Conservation (phyloP, 2,797 vertebrate genomes). For the Manis crassicaudata region DNA sequence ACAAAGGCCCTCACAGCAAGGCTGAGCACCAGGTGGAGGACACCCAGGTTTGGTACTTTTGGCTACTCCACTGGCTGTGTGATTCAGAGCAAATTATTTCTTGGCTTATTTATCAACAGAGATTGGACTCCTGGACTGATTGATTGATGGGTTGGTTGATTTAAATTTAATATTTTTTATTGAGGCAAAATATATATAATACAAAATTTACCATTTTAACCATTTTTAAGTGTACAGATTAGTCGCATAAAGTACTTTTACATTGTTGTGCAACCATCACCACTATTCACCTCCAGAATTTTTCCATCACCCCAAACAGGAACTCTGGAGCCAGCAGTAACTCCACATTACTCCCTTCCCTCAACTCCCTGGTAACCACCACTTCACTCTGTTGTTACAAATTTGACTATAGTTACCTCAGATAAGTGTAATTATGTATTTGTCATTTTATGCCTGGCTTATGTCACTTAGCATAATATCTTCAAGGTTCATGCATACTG, state of each 20-base stretch:
- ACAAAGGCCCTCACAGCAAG: background rate
- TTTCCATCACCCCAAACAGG: background rate
- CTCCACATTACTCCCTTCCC: background rate
- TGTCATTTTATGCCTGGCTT: background rate
- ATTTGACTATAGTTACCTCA: background rate
- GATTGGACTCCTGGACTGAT: background rate
- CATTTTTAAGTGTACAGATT: background rate
- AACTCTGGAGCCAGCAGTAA: background rate
- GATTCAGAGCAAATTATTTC: background rate
- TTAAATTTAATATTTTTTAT: conserved; percentile 6
- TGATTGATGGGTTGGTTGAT: background rate
- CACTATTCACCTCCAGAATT: background rate
- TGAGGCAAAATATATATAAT: background rate
- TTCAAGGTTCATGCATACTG: background rate
- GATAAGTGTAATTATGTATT: background rate
- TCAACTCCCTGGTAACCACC: background rate
- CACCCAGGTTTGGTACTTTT: background rate
- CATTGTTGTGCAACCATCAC: background rate
- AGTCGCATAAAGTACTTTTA: background rate
- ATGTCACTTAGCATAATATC: background rate
- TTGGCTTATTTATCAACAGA: background rate
- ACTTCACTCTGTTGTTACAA: background rate
- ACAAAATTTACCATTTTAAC: background rate
- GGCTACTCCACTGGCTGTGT: background rate
- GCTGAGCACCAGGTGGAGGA: background rate